Evolutionary conservation across 2,888 invertebrate genomes (phyloP), one percentile per base, ranked within the genome.

Genomic region (Pharmacophagus antenor): DNA sequence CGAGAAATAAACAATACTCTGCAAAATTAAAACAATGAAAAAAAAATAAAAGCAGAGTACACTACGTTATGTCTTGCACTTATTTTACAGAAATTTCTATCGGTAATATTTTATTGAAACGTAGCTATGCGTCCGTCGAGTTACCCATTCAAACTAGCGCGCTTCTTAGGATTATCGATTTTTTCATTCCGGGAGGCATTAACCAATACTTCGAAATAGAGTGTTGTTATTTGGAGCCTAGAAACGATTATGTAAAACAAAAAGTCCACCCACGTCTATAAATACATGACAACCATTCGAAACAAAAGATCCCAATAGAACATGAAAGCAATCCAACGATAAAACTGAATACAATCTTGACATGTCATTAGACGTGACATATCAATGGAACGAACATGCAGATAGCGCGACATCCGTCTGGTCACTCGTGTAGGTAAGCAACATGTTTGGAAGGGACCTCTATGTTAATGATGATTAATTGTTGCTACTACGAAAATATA

Each of bases 321-420:
- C 57, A 64, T 62, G 60, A 73, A 72, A 72, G 68, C 67, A 58
- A 5, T 64, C 69, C 69, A 73, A 77, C 71, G 75, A 77, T 78
- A 81, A 73, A 69, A 70, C 67, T 66, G 68, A 76, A 74, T 64
- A 76, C 74, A 78, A 76, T 78, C 77, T 81, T 71, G 71, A 63
- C 72, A 68, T 75, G 71, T 72, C 73, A 70, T 71, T 73, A 77
- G 69, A 80, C 80, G 80, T 84, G 85, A 77, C 82, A 78, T 85
- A 82, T 84, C 84, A 80, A 76, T 80, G 69, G 73, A 66, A 74
- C 75, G 68, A 72, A 71, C 73, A 65, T 59, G 69, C 67, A 76
- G 83, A 83, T 84, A 84, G 77, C 76, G 69, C 66, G 67, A 77
- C 77, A 77, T 80, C 78, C 77, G 79, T 71, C 70, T 72, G 72